phyloP scores from a whole-genome alignment of 1,140 invertebrate genomes.

The Drosophila subobscura region DNA sequence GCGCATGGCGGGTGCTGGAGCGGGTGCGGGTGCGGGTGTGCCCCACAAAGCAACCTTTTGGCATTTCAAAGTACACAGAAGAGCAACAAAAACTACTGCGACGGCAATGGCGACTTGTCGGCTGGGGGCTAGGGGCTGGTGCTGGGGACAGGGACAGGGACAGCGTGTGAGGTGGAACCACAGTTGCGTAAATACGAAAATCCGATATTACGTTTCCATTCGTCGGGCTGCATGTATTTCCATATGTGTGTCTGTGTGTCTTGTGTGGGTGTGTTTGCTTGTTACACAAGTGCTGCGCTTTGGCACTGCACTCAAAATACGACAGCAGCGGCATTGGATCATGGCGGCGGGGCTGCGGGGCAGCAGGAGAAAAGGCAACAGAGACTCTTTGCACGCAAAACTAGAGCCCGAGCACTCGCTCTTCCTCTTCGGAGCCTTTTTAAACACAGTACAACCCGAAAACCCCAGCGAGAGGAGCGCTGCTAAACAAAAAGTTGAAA shows the following conservation, averaged over 20 bases:
- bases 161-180: conserved; percentile 46
- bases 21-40: conserved; percentile 34
- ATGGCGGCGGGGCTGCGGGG: no score
- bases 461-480: conserved; percentile 22
- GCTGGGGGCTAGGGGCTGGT: neutral
- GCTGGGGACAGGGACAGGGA: neutral
- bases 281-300: conserved; percentile 74
- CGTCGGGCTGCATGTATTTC: conserved; percentile 18
- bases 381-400: conserved; percentile 68
- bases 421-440: conserved; percentile 53
- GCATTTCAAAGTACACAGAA: conserved; percentile 67
- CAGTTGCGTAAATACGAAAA: conserved; percentile 79
- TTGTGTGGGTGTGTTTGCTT: conserved; percentile 39
- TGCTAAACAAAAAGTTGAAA: conserved; percentile 62
- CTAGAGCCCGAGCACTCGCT: conserved; percentile 58
- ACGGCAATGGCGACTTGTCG: conserved; percentile 47
- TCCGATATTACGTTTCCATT: conserved; percentile 79
- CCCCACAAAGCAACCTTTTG: conserved; percentile 71
- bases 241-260: conserved; percentile 11
- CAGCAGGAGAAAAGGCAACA: conserved; percentile 24
- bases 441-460: conserved; percentile 52
- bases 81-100: conserved; percentile 65
- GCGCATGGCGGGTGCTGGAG: conserved; percentile 19
- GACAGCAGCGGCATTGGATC: conserved; percentile 23
- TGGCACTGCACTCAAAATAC: conserved; percentile 64